Conservation (phyloP, 2,888 invertebrate species). For the Campoplex nolae region DNA sequence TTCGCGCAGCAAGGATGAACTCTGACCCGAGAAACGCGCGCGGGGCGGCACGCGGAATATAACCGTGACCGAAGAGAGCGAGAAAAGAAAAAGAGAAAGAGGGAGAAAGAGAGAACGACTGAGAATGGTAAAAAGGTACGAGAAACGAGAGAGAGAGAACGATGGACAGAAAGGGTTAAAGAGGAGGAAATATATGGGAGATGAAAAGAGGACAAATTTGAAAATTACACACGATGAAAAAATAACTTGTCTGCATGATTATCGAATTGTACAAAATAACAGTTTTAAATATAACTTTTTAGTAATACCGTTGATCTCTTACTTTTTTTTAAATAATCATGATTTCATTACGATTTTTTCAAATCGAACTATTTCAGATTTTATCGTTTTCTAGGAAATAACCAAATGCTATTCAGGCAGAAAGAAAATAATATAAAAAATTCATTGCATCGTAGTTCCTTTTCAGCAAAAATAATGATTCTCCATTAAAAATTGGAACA, state of each 20-base stretch:
- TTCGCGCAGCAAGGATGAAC: slow-evolving; percentile 70
- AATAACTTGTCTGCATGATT: not conserved
- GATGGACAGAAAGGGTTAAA: slow-evolving; percentile 19
- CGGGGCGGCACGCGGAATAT: slow-evolving; percentile 67
- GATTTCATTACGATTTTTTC: not conserved
- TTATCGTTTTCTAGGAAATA: too few relatives aligned
- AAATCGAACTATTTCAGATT: too few relatives aligned
- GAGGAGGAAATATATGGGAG: slow-evolving; percentile 26
- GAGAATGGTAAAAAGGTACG: not conserved
- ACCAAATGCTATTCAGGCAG: too few relatives aligned
- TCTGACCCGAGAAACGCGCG: slow-evolving; percentile 64
- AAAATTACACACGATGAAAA: slow-evolving; percentile 66
- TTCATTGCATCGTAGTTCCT: too few relatives aligned
- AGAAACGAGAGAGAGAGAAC: slow-evolving; percentile 15
- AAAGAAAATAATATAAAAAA: too few relatives aligned
- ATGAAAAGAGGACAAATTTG: slow-evolving; percentile 63
- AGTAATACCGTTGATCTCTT: not conserved
- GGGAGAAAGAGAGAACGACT: not conserved
- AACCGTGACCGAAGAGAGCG: slow-evolving; percentile 68
- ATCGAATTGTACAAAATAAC: not conserved
- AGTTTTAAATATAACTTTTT: not conserved
- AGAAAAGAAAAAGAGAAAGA: slow-evolving; percentile 14
- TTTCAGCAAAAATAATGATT: too few relatives aligned
- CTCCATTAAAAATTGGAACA: too few relatives aligned
- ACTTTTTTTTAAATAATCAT: not conserved